Evolutionary conservation across 2,888 invertebrate genomes (phyloP), one percentile per base, ranked within the genome.

Genomic region (Nineta flava): DNA sequence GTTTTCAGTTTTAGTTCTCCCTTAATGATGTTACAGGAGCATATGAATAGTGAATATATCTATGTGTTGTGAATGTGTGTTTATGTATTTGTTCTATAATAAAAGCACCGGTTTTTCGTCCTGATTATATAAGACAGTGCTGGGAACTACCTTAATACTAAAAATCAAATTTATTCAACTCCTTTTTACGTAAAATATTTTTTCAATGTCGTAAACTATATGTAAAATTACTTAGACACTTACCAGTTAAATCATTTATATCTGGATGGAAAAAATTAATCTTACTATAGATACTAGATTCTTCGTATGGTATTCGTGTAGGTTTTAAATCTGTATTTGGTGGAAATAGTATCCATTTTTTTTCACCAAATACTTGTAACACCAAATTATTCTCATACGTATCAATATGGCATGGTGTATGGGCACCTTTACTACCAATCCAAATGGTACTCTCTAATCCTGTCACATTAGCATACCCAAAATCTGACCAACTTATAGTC

Each of bases 351-450:
- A 92, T 68, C 97, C 97, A 97, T 44, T 79, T 74, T 68, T 97
- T 97, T 59, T 90, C 83, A 61, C 95, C 95, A 69, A 77, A 75
- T 47, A 92, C 68, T 69, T 97, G 96, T 47, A 84, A 83, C 9
- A 96, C 83, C 59, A 96, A 75, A 69, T 97, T 97, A 57, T 81
- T 86, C 0, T 95, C 95, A 67, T 95, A 97, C 0, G 91, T 86
- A 64, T 97, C 96, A 62, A 82, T 81, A 65, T 97, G 97, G 53
- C 92, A 90, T 2, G 93, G 90, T 0, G 96, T 96, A 62, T 94
- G 88, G 2, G 94, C 86, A 2, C 87, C 87, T 58, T 72, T 70
- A 52, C 81, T 85, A 31, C 94, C 91, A 56, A 94, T 76, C 95
- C 95, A 95, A 49, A 93, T 68, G 2, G 90, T 88, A 46, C 83